A percentile compares a stretch with the other conserved stretches of the same genome.
Conservation (phyloP, 2,888 invertebrate species). For the Polietes domitor region DNA sequence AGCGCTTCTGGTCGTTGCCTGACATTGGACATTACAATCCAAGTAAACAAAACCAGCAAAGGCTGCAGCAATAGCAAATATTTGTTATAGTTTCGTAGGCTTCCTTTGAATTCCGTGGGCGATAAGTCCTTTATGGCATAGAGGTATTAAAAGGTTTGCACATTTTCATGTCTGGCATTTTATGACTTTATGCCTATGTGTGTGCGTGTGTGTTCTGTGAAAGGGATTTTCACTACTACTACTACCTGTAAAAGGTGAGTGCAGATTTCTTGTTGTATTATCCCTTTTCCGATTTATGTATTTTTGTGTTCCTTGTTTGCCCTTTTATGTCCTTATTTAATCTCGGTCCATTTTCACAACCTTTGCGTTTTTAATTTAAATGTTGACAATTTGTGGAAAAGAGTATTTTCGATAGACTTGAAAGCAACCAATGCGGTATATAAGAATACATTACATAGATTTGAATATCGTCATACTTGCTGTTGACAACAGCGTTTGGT, state of each 20-base stretch:
- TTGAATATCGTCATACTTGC: too few species aligned
- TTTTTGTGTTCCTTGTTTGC: not conserved
- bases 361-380: too few species aligned
- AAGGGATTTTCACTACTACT: constrained; percentile 1
- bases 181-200: not conserved
- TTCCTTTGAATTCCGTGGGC: not conserved
- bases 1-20: not conserved
- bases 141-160: constrained; percentile 23
- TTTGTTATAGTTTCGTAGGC: constrained; percentile 15
- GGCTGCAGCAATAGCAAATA: not conserved
- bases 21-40: not conserved
- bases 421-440: too few species aligned
- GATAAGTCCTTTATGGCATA: constrained; percentile 18
- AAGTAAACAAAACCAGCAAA: not conserved
- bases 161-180: not conserved
- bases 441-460: too few species aligned
- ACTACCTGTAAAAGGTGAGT: not conserved
- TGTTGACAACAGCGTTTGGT: too few species aligned
- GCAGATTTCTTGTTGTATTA: not conserved
- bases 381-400: not conserved
- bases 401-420: too few species aligned
- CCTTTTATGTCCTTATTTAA: not conserved
- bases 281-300: not conserved
- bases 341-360: too few species aligned
- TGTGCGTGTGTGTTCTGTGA: not conserved